These are phyloP conservation scores for Sylvicola cinctus DNA, from an alignment of 2,888 invertebrate species.

Conservation along the genomic window DNA sequence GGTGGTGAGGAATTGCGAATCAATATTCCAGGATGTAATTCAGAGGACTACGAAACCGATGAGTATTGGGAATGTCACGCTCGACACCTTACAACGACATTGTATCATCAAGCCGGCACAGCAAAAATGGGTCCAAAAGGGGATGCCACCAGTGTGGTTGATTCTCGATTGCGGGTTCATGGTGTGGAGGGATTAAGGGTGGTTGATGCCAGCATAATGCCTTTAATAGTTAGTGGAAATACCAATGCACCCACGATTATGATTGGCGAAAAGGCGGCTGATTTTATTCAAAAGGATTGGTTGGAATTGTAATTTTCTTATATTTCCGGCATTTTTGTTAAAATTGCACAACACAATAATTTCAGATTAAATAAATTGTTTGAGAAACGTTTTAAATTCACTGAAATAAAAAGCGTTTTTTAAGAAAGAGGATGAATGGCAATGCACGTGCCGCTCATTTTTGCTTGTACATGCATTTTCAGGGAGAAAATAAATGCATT, in stretches of 20 bases:
- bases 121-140: constrained; percentile 25
- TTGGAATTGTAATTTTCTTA: neutral
- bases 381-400: no score
- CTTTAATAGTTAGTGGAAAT: constrained; percentile 51
- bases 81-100: constrained; percentile 24
- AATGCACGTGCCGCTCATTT: no score
- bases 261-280: constrained; percentile 67
- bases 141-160: constrained; percentile 26
- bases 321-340: no score
- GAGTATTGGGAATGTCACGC: constrained; percentile 36
- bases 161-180: constrained; percentile 27
- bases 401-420: no score
- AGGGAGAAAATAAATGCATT: no score
- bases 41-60: constrained; percentile 16
- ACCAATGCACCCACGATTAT: constrained; percentile 70
- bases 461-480: no score
- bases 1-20: constrained; percentile 19
- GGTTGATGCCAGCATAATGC: constrained; percentile 58
- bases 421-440: no score
- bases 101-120: constrained; percentile 27
- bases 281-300: constrained; percentile 21
- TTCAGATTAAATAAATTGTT: no score
- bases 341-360: no score
- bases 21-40: constrained; percentile 9
- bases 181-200: constrained; percentile 40